These are phyloP conservation scores for Chaetura pelagica DNA, from an alignment of 2,113 vertebrate genomes.

Conservation along the genomic window DNA sequence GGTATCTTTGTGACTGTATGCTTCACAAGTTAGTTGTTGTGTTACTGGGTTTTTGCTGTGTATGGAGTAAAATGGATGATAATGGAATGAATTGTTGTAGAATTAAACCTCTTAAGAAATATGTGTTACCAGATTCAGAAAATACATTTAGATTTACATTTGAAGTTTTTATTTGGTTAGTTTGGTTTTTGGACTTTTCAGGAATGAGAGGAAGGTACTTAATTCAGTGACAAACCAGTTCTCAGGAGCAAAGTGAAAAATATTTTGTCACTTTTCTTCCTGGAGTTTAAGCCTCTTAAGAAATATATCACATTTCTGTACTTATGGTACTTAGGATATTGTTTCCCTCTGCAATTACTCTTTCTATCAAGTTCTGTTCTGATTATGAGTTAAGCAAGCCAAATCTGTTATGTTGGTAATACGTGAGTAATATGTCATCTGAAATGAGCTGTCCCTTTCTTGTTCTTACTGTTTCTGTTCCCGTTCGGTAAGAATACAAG, in stretches of 20 bases:
- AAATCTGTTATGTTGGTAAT: background rate
- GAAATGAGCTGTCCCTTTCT: background rate
- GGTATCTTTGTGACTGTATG: background rate
- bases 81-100: background rate
- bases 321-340: background rate
- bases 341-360: background rate
- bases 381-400: background rate
- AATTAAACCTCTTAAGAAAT: background rate
- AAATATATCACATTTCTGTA: background rate
- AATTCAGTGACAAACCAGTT: background rate
- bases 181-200: background rate
- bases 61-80: background rate
- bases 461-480: background rate
- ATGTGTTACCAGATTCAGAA: background rate
- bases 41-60: background rate
- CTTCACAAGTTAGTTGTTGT: background rate
- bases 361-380: background rate
- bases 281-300: background rate
- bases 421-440: background rate
- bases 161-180: background rate
- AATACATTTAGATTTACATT: background rate
- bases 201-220: background rate
- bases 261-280: background rate
- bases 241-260: background rate
- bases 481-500: background rate